Base-by-base conservation (phyloP, 1,140 invertebrate species). In the Drosophila virilis region DNA sequence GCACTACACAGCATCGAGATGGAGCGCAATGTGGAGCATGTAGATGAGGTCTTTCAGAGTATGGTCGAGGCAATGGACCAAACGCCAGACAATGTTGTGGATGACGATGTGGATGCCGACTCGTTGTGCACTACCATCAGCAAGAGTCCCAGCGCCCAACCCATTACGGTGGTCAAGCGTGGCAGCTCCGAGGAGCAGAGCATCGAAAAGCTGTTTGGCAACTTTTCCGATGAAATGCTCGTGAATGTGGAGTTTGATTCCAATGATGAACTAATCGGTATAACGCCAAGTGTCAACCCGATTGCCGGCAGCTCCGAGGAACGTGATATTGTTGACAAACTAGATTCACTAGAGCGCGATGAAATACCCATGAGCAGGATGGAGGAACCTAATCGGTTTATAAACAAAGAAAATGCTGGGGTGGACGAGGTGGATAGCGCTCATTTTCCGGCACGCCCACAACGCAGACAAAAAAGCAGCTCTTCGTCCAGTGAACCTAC, bases 141-240 rank as follows among this genome's bases (percentile, higher is more conserved):
- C 60, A 91, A 91, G 71, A 92, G 91, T 82, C 91, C 91, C 8
- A 91, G 91, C 66, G 83, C 68, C 12, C 83, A 90, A 8, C 84
- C 81, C 0, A 57, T 91, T 0, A 91, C 91, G 1, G 84, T 91
- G 15, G 81, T 86, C 0, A 77, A 80, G 33, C 76, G 89, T 0
- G 91, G 91, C 9, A 88, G 85, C 17, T 91, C 91, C 8, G 91
- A 92, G 55, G 90, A 92, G 38, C 83, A 92, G 5, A 92, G 91
- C 58, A 92, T 92, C n/a, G 91, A 92, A 48, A 80, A 90, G 55
- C 68, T 92, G 0, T 91, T 92, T 17, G 78, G 77, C 5, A 60
- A 92, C 10, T 77, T 92, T 13, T 78, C 86, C 12, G 90, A 92
- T 68, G 83, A 92, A 32, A 92, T 92, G 91, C 35, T 92, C 13